Evolutionary conservation across 2,888 invertebrate genomes (phyloP), one percentile per base, ranked within the genome.

Genomic region (Scelioninae gen. 2): DNA sequence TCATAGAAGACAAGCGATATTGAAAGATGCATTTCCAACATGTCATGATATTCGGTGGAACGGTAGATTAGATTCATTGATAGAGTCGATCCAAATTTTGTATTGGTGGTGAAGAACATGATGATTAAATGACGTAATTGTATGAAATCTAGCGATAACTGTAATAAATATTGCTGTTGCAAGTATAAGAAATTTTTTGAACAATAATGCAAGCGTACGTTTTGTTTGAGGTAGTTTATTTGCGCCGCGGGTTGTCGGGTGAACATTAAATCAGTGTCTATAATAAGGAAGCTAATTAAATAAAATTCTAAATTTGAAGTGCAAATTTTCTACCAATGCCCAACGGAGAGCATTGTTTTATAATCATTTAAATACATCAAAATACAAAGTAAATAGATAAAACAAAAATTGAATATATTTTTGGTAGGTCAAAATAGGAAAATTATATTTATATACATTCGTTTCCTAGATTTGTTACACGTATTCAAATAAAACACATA

Each of bases 41-140:
- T 25, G 22, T 22, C n/a, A 19, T 25, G 25, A 25, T 22, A 43
- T 9, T 22, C 7, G 11, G 15, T n/a, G 15, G 37, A 11, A 22
- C 25, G 25, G 22, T 22, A 43, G 43, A 7, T 43, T 22, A 22
- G 43, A 2, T 46, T 33, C n/a, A n/a, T 33, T 41, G 15, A 31
- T 28, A 57, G 22, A 5, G 22, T 13, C 37, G 11, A 52, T 37
- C 55, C 31, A 58, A 33, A 45, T 58, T 58, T 58, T 45, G 19
- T 45, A 45, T 58, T 22, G 41, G 22, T 31, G 16, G 10, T 28
- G 19, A 25, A 22, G 5, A 25, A 39, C 16, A 53, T 11, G 18
- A 28, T 25, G 18, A 41, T 16, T 16, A 18, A 22, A 28, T 7
- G 15, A 28, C 10, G 48, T n/a, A 33, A 33, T 33, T 41, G 10